phyloP scores from a whole-genome alignment of 2,888 invertebrate species.

The Epiblema foenella region DNA sequence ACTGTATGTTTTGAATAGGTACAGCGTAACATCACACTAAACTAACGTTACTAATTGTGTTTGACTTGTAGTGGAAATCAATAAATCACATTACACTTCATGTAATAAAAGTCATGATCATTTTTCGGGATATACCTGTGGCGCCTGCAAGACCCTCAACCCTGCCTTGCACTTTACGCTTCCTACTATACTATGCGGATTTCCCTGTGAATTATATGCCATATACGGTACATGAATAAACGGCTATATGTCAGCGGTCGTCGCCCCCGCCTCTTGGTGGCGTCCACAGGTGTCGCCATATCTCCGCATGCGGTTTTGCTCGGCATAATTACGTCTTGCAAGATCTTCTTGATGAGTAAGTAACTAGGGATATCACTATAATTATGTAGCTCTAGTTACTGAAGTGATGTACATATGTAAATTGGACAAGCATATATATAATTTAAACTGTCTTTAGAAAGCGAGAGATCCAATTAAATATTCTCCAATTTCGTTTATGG shows the following conservation, averaged over 20 bases:
- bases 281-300: too few relatives aligned
- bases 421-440: neutral
- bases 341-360: slow-evolving; percentile 13
- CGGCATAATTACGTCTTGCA: slow-evolving; percentile 28
- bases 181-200: slow-evolving; percentile 9
- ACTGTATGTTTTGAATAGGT: too few relatives aligned
- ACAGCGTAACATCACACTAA: too few relatives aligned
- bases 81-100: neutral
- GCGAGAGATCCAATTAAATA: neutral
- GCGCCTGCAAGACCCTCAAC: slow-evolving; percentile 6
- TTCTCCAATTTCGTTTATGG: neutral
- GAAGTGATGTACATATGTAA: neutral
- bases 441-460: neutral
- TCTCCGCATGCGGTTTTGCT: slow-evolving; percentile 23
- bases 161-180: slow-evolving; percentile 22
- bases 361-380: neutral
- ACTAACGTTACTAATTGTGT: neutral
- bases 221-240: neutral
- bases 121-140: neutral
- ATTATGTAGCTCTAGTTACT: slow-evolving; percentile 13
- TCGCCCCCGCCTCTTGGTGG: slow-evolving; percentile 22
- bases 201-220: slow-evolving; percentile 10
- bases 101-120: too few relatives aligned
- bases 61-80: neutral
- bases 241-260: slow-evolving; percentile 22